A percentile compares a stretch with the other conserved stretches of the same genome.
These are phyloP conservation scores for Tinamus guttatus DNA, from an alignment of 2,113 vertebrate genomes.

Conservation along the genomic window DNA sequence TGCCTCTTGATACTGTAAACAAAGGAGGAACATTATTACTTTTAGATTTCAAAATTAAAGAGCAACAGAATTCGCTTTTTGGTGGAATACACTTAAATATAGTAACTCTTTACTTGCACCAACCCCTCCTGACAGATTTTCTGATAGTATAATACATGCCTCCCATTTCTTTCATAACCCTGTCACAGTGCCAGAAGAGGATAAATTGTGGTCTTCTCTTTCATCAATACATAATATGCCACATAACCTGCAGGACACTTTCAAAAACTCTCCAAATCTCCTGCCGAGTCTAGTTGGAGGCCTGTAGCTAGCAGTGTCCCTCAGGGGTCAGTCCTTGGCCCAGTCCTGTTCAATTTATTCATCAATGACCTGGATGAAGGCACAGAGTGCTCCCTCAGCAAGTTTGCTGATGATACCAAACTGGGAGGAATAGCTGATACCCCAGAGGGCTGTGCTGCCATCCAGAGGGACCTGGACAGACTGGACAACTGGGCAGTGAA, in stretches of 20 bases:
- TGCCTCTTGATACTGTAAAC: not conserved
- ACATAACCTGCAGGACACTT: not conserved
- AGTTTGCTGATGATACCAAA: too few species aligned
- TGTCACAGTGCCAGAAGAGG: not conserved
- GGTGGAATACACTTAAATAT: not conserved
- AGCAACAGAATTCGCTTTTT: not conserved
- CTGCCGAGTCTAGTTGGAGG: too few species aligned
- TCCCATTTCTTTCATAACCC: not conserved
- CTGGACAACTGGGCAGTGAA: too few species aligned
- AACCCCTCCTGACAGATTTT: not conserved
- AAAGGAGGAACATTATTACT: not conserved
- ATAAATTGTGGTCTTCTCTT: not conserved
- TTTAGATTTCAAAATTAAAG: not conserved
- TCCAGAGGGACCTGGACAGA: too few species aligned
- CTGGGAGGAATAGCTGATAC: too few species aligned
- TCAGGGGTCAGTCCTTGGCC: too few species aligned
- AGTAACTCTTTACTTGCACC: not conserved
- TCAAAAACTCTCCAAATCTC: conserved; percentile 28
- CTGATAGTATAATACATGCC: not conserved
- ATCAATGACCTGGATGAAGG: too few species aligned
- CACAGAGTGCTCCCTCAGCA: too few species aligned
- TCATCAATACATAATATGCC: not conserved
- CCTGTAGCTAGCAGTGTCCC: too few species aligned
- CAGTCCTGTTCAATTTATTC: too few species aligned
- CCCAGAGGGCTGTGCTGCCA: too few species aligned